Evolutionary conservation across 2,888 invertebrate genomes (phyloP), one percentile per base, ranked within the genome.

Genomic region (Oasisia sp.): DNA sequence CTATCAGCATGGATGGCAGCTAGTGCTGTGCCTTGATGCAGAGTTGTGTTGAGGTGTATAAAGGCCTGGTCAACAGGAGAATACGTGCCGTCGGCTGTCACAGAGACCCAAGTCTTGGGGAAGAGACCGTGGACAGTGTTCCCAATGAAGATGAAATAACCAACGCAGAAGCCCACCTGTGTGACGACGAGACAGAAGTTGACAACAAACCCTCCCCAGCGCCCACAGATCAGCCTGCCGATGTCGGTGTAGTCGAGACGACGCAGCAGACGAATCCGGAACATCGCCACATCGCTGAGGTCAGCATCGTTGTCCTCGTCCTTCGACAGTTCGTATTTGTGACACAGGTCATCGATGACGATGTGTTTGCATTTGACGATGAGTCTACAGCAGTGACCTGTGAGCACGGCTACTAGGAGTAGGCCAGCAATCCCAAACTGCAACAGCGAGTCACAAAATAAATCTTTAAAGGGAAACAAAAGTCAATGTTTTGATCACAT

Each of bases 101-200:
- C 89, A 8, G 32, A 89, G 44, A 12, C 95, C 95, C 93, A 96
- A 95, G 89, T 95, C 91, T 0, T 94, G 93, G 89, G 74, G 74
- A 45, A 32, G n/a, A 91, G 32, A 91, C 32, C 32, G 12, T 94
- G 93, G 19, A 96, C 91, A 0, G 96, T 95, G 92, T 96, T 96
- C 9, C 96, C 96, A 32, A 96, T 94, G 91, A 96, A 95, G 38
- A 96, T 95, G 93, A 94, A 95, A 93, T 96, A 96, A 12, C 92
- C 94, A 1, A 96, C 94, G 94, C 96, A 95, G 92, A 95, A 96
- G 8, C 95, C 95, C 93, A 95, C 95, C 94, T 96, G 96, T 5
- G 96, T 96, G 89, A 96, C 92, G 8, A 95, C 93, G 0, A 96
- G 94, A 92, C 94, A 95, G 38, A 94, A 91, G 32, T 89, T 89